These are phyloP conservation scores for Pristionchus fissidentatus DNA, from an alignment of 2,888 invertebrate species.

Conservation along the genomic window DNA sequence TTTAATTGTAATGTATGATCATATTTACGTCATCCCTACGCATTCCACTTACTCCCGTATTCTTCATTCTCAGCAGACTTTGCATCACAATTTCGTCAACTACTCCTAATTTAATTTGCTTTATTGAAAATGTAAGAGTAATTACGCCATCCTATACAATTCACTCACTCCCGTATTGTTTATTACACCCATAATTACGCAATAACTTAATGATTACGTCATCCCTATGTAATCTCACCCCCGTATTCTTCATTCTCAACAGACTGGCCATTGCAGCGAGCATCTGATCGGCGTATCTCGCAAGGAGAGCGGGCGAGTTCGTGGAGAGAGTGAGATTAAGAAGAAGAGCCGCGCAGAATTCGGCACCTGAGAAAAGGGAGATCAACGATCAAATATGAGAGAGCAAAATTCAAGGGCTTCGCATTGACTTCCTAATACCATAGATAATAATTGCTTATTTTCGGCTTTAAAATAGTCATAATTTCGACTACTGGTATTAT, in stretches of 20 bases:
- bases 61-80: slow-evolving; percentile 54
- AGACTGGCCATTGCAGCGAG: slow-evolving; percentile 54
- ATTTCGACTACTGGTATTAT: no score
- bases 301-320: slow-evolving; percentile 48
- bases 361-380: slow-evolving; percentile 50
- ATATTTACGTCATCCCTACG: not conserved
- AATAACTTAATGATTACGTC: not conserved
- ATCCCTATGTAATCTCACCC: slow-evolving; percentile 42
- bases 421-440: no score
- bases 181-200: not conserved
- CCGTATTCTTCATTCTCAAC: slow-evolving; percentile 54
- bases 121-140: not conserved
- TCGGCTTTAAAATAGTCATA: no score
- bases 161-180: no score
- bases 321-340: slow-evolving; percentile 53
- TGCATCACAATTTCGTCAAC: no score
- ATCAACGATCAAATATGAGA: not conserved
- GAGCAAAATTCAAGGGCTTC: no score
- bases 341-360: slow-evolving; percentile 61
- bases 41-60: slow-evolving; percentile 51
- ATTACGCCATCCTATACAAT: no score
- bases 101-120: not conserved
- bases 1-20: no score
- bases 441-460: no score
- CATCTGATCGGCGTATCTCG: slow-evolving; percentile 53